Conservation (phyloP, 2,797 vertebrate species). For the Rhynchotus rufescens region DNA sequence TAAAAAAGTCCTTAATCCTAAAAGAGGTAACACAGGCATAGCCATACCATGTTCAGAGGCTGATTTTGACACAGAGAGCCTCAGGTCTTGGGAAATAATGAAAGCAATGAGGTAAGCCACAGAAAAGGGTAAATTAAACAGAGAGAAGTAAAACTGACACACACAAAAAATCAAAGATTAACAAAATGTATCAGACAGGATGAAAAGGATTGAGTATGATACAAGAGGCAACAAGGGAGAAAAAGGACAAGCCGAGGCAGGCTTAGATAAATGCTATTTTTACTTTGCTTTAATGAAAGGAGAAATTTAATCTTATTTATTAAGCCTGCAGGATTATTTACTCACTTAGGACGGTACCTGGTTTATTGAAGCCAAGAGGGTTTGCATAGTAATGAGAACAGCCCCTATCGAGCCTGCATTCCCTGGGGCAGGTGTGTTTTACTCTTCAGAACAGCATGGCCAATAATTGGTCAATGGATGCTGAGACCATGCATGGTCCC, state of each 20-base stretch:
- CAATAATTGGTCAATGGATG: background rate
- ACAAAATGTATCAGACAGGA: background rate
- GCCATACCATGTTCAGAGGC: background rate
- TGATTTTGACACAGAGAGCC: background rate
- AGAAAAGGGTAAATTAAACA: background rate
- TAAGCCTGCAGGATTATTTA: background rate
- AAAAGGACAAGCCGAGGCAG: background rate
- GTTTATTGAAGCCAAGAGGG: background rate
- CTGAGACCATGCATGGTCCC: background rate
- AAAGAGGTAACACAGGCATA: background rate
- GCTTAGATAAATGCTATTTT: background rate
- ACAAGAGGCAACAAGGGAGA: background rate
- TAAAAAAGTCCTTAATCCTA: background rate
- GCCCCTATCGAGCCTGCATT: fast-evolving
- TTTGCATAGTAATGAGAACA: background rate
- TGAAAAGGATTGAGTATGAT: background rate
- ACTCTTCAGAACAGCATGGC: background rate
- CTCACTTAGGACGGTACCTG: background rate
- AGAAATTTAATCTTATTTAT: background rate
- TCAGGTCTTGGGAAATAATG: background rate
- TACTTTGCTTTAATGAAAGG: background rate
- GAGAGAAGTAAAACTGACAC: background rate
- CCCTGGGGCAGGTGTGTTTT: background rate
- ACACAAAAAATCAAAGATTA: background rate
- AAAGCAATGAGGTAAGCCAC: background rate